Evolutionary conservation across 2,888 invertebrate genomes (phyloP).

Genomic region (Synergus laeviventris): DNA sequence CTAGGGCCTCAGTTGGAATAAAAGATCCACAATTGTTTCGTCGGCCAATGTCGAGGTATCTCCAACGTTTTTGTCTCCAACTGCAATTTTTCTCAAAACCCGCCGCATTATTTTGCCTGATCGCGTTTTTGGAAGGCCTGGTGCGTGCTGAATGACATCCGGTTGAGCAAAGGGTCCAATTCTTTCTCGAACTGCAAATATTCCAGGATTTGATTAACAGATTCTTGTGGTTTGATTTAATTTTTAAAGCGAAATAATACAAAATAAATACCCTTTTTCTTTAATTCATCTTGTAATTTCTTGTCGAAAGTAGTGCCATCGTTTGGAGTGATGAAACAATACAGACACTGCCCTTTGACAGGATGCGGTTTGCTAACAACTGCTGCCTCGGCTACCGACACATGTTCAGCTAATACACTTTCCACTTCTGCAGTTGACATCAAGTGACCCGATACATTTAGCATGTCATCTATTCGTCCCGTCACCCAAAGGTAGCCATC

Average conservation of each 20-base stretch:
- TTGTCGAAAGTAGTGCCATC: conserved; percentile 85
- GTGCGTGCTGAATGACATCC: conserved; percentile 95
- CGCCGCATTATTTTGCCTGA: conserved; percentile 99
- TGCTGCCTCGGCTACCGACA: conserved; percentile 93
- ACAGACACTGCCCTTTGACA: conserved; percentile 97
- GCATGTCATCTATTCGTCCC: conserved; percentile 98
- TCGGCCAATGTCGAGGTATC: conserved; percentile 97
- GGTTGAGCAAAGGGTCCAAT: conserved; percentile 98
- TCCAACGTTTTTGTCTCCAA: conserved; percentile 92
- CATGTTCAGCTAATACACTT: conserved; percentile 87
- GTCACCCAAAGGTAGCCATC: conserved; percentile 98
- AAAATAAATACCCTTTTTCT: conserved; percentile 77
- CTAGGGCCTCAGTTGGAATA: conserved; percentile 85
- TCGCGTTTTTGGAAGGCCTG: conserved; percentile 95
- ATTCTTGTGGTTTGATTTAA: neutral
- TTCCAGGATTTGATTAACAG: neutral
- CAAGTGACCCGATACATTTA: conserved; percentile 98
- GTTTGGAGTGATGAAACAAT: conserved; percentile 97
- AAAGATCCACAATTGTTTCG: conserved; percentile 88
- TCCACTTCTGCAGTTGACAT: conserved; percentile 98
- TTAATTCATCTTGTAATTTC: conserved; percentile 84
- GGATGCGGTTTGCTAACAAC: conserved; percentile 96
- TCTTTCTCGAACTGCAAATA: conserved; percentile 85
- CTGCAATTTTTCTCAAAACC: conserved; percentile 94
- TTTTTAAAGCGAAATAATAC: neutral